Evolutionary conservation across 1,140 invertebrate genomes (phyloP).

Genomic region (Elymnias hypermnestra): DNA sequence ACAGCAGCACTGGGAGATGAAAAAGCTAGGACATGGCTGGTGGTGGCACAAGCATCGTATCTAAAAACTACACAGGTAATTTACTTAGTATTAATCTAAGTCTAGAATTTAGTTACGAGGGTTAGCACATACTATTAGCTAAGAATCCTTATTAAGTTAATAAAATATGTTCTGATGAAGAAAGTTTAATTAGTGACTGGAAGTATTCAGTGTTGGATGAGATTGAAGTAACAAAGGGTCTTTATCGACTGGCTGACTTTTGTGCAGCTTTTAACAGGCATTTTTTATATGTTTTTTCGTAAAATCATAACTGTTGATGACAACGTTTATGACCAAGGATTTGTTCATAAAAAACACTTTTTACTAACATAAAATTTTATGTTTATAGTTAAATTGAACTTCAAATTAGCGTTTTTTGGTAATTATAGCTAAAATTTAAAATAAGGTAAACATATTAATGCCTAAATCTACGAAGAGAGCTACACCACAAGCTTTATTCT

Average conservation of each 20-base stretch:
- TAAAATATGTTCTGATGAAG: too few relatives aligned
- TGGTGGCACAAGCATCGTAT: neutral
- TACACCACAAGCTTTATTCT: too few relatives aligned
- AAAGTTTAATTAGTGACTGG: slow-evolving; percentile 40
- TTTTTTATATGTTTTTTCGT: neutral
- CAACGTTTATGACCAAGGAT: too few relatives aligned
- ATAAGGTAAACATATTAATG: too few relatives aligned
- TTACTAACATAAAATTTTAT: too few relatives aligned
- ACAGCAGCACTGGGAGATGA: slow-evolving; percentile 7
- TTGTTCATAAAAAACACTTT: too few relatives aligned
- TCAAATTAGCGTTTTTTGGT: too few relatives aligned
- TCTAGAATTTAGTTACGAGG: neutral
- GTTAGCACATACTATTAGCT: slow-evolving; percentile 7
- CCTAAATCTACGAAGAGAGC: too few relatives aligned
- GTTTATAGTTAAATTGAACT: too few relatives aligned
- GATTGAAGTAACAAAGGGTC: slow-evolving; percentile 61
- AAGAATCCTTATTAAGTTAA: too few relatives aligned
- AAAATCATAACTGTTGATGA: too few relatives aligned
- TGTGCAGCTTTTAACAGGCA: slow-evolving; percentile 35
- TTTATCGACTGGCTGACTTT: slow-evolving; percentile 63
- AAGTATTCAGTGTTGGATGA: slow-evolving; percentile 52
- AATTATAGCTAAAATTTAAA: too few relatives aligned
- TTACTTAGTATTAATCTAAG: neutral
- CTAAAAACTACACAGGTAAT: neutral
- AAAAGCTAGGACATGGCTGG: slow-evolving; percentile 9